These are phyloP conservation scores for Anoplopoma fimbria DNA, from an alignment of 2,113 vertebrate species.

Conservation along the genomic window DNA sequence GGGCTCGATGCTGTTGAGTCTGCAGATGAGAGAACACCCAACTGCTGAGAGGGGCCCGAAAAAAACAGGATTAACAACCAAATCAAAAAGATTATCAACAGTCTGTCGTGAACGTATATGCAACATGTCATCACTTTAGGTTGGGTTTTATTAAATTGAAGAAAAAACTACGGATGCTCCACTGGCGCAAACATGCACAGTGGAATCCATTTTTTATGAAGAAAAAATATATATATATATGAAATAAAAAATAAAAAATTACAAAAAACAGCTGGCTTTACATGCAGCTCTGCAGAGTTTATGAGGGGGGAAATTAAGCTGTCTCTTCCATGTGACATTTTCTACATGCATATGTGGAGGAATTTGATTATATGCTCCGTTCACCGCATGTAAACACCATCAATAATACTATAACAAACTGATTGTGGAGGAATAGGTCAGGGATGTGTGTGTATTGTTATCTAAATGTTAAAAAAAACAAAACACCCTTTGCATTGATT, in stretches of 20 bases:
- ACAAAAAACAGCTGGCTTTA: conserved; percentile 9
- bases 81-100: conserved; percentile 19
- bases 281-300: conserved; percentile 38
- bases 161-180: conserved; percentile 37
- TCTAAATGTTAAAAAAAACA: background rate
- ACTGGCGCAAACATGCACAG: conserved; percentile 16
- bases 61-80: conserved; percentile 44
- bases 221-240: conserved; percentile 26
- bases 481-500: conserved; percentile 27
- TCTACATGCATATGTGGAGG: conserved; percentile 53
- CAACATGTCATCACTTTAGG: conserved; percentile 44
- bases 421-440: conserved; percentile 38
- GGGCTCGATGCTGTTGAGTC: conserved; percentile 72
- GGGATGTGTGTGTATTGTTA: conserved; percentile 17
- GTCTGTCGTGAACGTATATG: conserved; percentile 42
- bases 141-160: conserved; percentile 34
- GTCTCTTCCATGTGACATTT: conserved; percentile 59
- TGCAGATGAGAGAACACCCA: conserved; percentile 75
- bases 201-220: conserved; percentile 56
- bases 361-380: conserved; percentile 47
- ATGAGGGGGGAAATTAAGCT: conserved; percentile 49
- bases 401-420: conserved; percentile 49
- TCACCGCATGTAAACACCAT: conserved; percentile 51
- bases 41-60: conserved; percentile 58
- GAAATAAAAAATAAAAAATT: conserved; percentile 37